These are phyloP conservation scores for Tenualosa thibaudeaui DNA, from an alignment of 2,797 vertebrate genomes.

Conservation along the genomic window DNA sequence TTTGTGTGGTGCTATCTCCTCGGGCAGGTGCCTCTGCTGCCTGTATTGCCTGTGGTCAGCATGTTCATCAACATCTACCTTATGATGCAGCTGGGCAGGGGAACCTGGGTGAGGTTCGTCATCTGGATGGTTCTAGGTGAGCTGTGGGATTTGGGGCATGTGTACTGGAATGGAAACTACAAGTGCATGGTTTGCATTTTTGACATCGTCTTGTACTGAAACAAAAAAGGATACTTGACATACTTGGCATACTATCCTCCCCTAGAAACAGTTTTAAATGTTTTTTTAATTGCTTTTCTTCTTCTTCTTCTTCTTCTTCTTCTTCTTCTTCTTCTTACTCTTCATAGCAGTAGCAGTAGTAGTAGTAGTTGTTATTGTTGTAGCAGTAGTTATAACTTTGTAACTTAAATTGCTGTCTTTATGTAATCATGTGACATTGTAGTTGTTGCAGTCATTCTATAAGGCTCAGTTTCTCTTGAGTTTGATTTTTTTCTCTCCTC, in stretches of 20 bases:
- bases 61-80: slow-evolving; percentile 96
- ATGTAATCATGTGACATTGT: not conserved
- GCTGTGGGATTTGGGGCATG: slow-evolving; percentile 17
- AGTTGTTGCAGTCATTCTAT: not conserved
- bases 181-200: not conserved
- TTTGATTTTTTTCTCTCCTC: not conserved
- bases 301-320: no score
- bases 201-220: not conserved
- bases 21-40: slow-evolving; percentile 88
- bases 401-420: not conserved
- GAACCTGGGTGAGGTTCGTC: slow-evolving; percentile 91
- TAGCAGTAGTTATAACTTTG: not conserved
- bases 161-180: not conserved
- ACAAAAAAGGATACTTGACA: no score
- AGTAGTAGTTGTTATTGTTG: no score
- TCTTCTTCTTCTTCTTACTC: no score
- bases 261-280: no score
- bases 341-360: not conserved
- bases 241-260: not conserved
- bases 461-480: not conserved
- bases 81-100: slow-evolving; percentile 92
- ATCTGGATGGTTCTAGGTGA: slow-evolving; percentile 92
- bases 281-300: no score
- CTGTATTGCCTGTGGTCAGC: slow-evolving; percentile 85
- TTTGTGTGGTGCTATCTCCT: slow-evolving; percentile 25